Evolutionary conservation across 2,113 vertebrate genomes (phyloP).

Genomic region (Dicaeum eximium): DNA sequence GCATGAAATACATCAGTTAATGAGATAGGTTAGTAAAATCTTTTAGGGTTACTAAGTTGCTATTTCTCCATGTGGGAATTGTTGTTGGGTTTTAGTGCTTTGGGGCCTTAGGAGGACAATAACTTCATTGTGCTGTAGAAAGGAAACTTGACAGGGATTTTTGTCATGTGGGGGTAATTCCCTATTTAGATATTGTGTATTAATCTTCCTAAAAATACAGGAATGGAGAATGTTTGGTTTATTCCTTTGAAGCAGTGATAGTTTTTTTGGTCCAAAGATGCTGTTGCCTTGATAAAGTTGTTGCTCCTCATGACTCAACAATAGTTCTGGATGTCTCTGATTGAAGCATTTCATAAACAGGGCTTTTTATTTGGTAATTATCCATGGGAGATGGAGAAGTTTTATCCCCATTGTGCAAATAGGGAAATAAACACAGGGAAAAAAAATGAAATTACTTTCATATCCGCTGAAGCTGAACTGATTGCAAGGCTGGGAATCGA

Average conservation of each 20-base stretch:
- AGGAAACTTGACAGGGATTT: not conserved
- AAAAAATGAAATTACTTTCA: not conserved
- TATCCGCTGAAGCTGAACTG: not conserved
- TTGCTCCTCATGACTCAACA: not conserved
- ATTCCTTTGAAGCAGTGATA: not conserved
- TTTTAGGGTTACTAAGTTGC: not conserved
- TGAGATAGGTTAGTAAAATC: not conserved
- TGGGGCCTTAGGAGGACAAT: not conserved
- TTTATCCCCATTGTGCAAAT: not conserved
- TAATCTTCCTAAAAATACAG: not conserved
- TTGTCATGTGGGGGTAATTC: not conserved
- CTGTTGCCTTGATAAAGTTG: not conserved
- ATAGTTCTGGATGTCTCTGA: not conserved
- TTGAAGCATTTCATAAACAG: not conserved
- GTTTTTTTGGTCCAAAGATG: not conserved
- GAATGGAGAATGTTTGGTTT: not conserved
- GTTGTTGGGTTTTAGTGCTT: not conserved
- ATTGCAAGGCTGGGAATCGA: not conserved
- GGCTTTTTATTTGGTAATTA: not conserved
- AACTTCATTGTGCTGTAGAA: not conserved
- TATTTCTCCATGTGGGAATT: not conserved
- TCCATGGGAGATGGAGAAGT: not conserved
- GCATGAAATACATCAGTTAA: not conserved
- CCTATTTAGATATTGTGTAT: not conserved
- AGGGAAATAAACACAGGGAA: not conserved